phyloP scores from a whole-genome alignment of 2,888 invertebrate species.

The Rhagophthalmus giganteus region DNA sequence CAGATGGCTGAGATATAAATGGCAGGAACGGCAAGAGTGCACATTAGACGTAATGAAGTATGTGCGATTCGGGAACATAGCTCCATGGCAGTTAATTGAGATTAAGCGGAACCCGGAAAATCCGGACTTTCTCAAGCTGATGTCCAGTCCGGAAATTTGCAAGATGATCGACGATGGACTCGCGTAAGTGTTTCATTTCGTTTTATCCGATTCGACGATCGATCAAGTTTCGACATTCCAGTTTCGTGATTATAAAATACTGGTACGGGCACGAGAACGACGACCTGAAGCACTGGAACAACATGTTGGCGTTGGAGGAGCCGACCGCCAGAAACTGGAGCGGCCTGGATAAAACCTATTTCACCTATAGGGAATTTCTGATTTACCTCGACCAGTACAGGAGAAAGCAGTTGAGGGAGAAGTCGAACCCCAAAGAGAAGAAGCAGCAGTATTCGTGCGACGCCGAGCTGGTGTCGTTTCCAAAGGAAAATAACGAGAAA shows the following conservation, averaged over 20 bases:
- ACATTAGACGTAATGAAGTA: constrained; percentile 68
- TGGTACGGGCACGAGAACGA: constrained; percentile 74
- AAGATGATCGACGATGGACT: constrained; percentile 80
- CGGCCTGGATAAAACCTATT: constrained; percentile 67
- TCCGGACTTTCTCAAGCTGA: constrained; percentile 70
- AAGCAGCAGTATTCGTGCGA: constrained; percentile 41
- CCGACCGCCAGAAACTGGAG: constrained; percentile 78
- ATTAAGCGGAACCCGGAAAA: constrained; percentile 75
- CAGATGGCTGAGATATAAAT: constrained; percentile 75
- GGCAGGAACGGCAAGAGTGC: constrained; percentile 63
- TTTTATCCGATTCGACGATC: constrained; percentile 1
- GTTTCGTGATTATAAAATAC: constrained; percentile 76
- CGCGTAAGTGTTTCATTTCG: constrained; percentile 61
- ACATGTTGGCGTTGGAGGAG: constrained; percentile 67
- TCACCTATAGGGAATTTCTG: constrained; percentile 70
- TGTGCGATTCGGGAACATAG: constrained; percentile 77
- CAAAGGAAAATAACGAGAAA: constrained; percentile 51
- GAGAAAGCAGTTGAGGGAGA: constrained; percentile 55
- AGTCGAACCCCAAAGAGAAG: constrained; percentile 48
- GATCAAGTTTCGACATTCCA: too few species aligned
- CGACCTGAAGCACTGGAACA: constrained; percentile 73
- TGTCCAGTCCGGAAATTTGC: constrained; percentile 68
- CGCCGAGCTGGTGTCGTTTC: constrained; percentile 55
- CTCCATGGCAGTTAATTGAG: constrained; percentile 79
- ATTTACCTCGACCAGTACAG: constrained; percentile 68